phyloP scores from a whole-genome alignment of 2,888 invertebrate genomes.

The Nephrotoma appendiculata region DNA sequence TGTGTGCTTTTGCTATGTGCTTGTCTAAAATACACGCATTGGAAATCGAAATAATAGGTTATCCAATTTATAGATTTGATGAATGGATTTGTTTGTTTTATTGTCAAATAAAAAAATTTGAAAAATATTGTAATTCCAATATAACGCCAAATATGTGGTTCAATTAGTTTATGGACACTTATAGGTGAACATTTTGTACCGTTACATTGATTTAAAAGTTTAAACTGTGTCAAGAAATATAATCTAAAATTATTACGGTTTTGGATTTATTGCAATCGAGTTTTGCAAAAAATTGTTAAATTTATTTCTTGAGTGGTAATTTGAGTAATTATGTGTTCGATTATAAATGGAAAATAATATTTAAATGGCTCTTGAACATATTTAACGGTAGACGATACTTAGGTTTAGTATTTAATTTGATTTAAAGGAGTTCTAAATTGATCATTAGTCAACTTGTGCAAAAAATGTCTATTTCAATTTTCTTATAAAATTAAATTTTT shows the following conservation, averaged over 20 bases:
- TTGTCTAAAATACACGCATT: neutral
- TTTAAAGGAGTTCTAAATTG: too few species aligned
- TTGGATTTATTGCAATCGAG: neutral
- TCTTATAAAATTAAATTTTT: too few species aligned
- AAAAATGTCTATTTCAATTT: too few species aligned
- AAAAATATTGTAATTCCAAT: neutral
- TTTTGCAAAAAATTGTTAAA: neutral
- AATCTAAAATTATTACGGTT: neutral
- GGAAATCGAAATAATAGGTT: neutral
- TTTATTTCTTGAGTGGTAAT: neutral
- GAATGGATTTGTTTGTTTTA: neutral
- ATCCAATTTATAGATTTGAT: neutral
- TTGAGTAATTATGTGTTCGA: neutral
- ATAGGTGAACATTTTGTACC: neutral
- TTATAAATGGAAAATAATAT: too few species aligned
- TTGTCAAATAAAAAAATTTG: neutral
- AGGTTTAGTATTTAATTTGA: too few species aligned
- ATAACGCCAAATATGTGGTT: neutral
- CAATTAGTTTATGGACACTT: neutral
- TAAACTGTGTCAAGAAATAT: neutral
- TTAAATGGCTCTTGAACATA: too few species aligned
- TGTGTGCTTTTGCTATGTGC: neutral
- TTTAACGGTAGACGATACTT: too few species aligned
- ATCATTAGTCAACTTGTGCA: too few species aligned
- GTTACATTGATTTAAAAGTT: neutral